phyloP scores from a whole-genome alignment of 2,113 vertebrate genomes.

The Lepus europaeus region DNA sequence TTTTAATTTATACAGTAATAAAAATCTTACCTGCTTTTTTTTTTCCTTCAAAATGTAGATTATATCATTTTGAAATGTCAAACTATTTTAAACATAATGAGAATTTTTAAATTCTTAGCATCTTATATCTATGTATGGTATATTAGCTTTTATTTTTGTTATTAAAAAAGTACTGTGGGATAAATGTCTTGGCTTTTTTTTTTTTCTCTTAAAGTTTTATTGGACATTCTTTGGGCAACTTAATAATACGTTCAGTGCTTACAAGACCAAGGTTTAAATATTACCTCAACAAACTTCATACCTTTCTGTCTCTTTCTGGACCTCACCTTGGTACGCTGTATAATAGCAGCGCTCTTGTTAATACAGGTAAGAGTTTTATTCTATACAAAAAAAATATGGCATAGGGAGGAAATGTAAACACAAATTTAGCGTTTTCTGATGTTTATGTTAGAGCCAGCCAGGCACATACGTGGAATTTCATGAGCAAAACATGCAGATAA shows the following conservation, averaged over 20 bases:
- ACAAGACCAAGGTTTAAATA: slow-evolving; percentile 97
- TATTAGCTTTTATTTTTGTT: slow-evolving; percentile 44
- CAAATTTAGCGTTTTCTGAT: slow-evolving; percentile 52
- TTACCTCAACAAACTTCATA: slow-evolving; percentile 97
- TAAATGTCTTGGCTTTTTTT: slow-evolving; percentile 63
- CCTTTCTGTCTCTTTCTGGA: slow-evolving; percentile 98
- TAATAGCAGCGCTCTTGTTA: slow-evolving; percentile 98
- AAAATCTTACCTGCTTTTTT: slow-evolving; percentile 29
- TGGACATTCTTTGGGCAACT: slow-evolving; percentile 98
- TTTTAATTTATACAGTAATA: slow-evolving; percentile 34
- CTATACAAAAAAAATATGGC: slow-evolving; percentile 3
- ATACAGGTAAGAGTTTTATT: slow-evolving; percentile 92
- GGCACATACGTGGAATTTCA: background rate
- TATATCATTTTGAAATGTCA: slow-evolving; percentile 49
- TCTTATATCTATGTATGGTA: slow-evolving; percentile 34
- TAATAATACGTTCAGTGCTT: slow-evolving; percentile 98
- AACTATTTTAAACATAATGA: slow-evolving; percentile 2
- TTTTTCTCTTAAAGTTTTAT: slow-evolving; percentile 93
- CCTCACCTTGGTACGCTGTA: slow-evolving; percentile 98
- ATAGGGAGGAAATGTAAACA: slow-evolving; percentile 36
- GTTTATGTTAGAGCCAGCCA: slow-evolving; percentile 46
- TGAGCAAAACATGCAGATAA: slow-evolving; percentile 28
- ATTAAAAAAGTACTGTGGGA: slow-evolving; percentile 56
- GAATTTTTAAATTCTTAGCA: slow-evolving; percentile 33
- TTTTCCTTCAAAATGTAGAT: slow-evolving; percentile 48